Base-by-base conservation (phyloP, 2,797 vertebrate species). In the Parotocinclus haroldoi region DNA sequence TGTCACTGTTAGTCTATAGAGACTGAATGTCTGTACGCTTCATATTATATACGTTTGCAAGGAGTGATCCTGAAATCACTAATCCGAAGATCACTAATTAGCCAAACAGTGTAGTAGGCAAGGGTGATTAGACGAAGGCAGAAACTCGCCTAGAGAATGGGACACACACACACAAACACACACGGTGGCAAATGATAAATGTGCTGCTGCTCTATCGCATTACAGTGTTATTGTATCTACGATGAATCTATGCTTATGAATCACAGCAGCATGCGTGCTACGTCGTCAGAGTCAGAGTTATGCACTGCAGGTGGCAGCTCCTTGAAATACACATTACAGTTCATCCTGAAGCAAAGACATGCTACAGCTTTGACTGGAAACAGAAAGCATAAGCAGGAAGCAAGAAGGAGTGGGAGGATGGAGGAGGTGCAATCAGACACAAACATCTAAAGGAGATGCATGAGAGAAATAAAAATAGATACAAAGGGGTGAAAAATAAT, bases 201-300 rank as follows among this genome's bases (percentile, higher is more conserved):
- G 71, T 16, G 51, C 57, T 44, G 50, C 60, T 58, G 68, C 70
- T 65, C 50, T 13, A 50, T 73, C 37, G 46, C 48, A 73, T 78
- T 63, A 74, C 63, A 56, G 58, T 49, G 56, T 72, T 71, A 76
- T 78, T 61, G 61, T 74, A 74, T 77, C 68, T 18, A 10, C 57
- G 13, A 45, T 55, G 57, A 66, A 76, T 73, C 71, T 63, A 52
- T 37, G 63, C 59, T 76, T 74, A 63, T 72, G 73, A 74, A 76
- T 78, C 73, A 66, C 60, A 50, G 12, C 36, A 17, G 27, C 49
- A 54, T 64, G 58, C 56, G 69, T 56, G 46, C 58, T 50, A 6
- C 59, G 52, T 58, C 66, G 38, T 52, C 53, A 52, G 39, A 50
- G 48, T 66, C 54, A 12, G 51, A 59, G 62, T 65, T 73, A 66